Conservation (phyloP, 2,888 invertebrate species). For the Yponomeuta cagnagella region DNA sequence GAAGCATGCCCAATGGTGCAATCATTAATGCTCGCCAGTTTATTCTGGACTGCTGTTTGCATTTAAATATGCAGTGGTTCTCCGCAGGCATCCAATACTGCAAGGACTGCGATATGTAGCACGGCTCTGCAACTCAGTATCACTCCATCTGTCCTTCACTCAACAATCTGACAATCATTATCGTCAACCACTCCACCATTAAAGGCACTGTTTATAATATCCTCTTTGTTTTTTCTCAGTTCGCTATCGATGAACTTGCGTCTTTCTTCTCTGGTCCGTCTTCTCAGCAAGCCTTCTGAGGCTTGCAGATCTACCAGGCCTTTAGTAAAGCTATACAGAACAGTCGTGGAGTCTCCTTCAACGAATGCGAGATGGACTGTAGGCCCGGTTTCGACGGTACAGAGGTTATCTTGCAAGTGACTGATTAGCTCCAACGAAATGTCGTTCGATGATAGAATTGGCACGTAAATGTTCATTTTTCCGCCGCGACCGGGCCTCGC, state of each 20-base stretch:
- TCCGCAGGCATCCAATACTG: too few species aligned
- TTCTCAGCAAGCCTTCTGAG: conserved; percentile 35
- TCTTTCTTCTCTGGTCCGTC: conserved; percentile 45
- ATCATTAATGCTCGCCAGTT: too few species aligned
- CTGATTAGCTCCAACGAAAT: conserved; percentile 51
- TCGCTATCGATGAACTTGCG: conserved; percentile 58
- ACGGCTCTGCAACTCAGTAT: too few species aligned
- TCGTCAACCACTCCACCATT: conserved; percentile 59
- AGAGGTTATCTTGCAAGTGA: conserved; percentile 59
- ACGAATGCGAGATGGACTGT: conserved; percentile 60
- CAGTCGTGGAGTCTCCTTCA: conserved; percentile 61
- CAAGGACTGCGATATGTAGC: too few species aligned
- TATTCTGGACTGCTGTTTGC: too few species aligned
- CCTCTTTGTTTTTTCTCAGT: conserved; percentile 44
- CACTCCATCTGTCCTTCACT: neutral
- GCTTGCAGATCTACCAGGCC: conserved; percentile 46
- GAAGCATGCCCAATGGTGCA: too few species aligned
- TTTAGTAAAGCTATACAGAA: conserved; percentile 63
- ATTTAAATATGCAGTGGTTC: too few species aligned
- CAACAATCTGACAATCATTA: conserved; percentile 9
- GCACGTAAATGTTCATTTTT: conserved; percentile 64
- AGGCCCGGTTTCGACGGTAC: conserved; percentile 60
- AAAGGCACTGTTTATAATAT: conserved; percentile 54
- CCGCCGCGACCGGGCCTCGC: conserved; percentile 54
- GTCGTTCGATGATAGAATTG: conserved; percentile 47